A percentile compares a stretch with the other conserved stretches of the same genome.
Evolutionary conservation across 2,797 vertebrate species (phyloP).

Genomic region (Taenioides sp.): DNA sequence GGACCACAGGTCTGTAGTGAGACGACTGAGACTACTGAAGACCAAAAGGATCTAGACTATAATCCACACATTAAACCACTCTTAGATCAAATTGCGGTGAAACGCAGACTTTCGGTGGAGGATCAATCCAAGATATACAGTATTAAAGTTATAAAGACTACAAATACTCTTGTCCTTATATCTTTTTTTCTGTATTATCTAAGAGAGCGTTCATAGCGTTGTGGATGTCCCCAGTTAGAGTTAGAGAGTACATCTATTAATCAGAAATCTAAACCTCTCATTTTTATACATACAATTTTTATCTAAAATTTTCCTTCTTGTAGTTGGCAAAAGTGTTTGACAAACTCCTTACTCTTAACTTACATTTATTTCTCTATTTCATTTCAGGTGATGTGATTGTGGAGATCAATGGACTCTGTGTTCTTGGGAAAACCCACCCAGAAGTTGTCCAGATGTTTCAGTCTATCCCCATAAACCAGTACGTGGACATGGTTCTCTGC

Average conservation of each 20-base stretch:
- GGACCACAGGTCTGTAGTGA: background rate
- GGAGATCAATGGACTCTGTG: conserved; percentile 92
- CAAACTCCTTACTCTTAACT: background rate
- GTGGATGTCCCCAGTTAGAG: too few species aligned
- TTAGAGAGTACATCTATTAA: too few species aligned
- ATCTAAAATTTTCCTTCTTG: background rate
- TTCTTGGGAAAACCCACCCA: conserved; percentile 97
- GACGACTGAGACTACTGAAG: background rate
- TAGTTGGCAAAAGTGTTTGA: too few species aligned
- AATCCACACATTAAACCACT: background rate
- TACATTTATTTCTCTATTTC: conserved; percentile 10
- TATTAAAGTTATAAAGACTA: too few species aligned
- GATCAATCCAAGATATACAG: too few species aligned
- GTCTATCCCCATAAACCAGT: conserved; percentile 90
- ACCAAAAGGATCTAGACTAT: background rate
- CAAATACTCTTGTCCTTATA: too few species aligned
- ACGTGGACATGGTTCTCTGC: conserved; percentile 94
- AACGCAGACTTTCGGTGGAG: background rate
- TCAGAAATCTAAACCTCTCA: too few species aligned
- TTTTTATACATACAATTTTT: too few species aligned
- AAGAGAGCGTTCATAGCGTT: too few species aligned
- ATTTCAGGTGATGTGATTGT: conserved; percentile 90
- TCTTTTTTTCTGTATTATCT: too few species aligned
- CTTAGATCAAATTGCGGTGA: background rate
- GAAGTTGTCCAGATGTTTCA: conserved; percentile 99